Evolutionary conservation across 2,113 vertebrate genomes (phyloP), one percentile per base, ranked within the genome.

Genomic region (Grantiella picta): DNA sequence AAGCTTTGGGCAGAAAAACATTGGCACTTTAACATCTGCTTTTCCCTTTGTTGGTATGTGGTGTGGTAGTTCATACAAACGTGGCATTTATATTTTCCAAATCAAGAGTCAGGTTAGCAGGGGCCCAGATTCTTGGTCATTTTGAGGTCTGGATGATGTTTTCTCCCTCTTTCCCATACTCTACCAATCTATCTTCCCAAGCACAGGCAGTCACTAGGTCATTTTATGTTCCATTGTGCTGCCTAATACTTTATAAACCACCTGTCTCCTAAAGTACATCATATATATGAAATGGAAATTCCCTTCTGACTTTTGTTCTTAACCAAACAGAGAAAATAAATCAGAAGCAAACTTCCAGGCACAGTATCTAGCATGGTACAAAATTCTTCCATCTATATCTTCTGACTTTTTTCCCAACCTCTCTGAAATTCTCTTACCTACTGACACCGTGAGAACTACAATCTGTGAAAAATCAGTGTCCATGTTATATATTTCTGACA

Each of bases 391-490:
- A 11, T 54, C 31, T 84, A 29, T 76, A 29, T 64, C 76, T 65
- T 75, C 65, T 60, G 28, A 49, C 91, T 94, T 90, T 94, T 91
- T 77, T 60, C 61, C 54, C 38, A 57, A 94, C 87, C 45, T 71
- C 60, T 77, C 85, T 96, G 79, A 76, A 93, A 86, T 79, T 82
- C 53, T 86, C 79, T 75, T 84, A 54, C 81, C 89, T 49, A 49
- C 89, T 92, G 82, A 82, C 79, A 71, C 20, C 27, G 90, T 78
- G 44, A 56, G 76, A 84, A 69, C 87, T 86, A 47, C 70, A 86
- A n/a, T 36, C 92, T 95, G 81, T 94, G 88, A 95, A 95, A 95
- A 97, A 96, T 94, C 85, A 89, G 87, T 61, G 54, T 54, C 54
- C n/a, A 13, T 86, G 91, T 95, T 92, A 73, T 21, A 23, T 84